Evolutionary conservation across 2,797 vertebrate genomes (phyloP).

Genomic region (Paguma larvata): DNA sequence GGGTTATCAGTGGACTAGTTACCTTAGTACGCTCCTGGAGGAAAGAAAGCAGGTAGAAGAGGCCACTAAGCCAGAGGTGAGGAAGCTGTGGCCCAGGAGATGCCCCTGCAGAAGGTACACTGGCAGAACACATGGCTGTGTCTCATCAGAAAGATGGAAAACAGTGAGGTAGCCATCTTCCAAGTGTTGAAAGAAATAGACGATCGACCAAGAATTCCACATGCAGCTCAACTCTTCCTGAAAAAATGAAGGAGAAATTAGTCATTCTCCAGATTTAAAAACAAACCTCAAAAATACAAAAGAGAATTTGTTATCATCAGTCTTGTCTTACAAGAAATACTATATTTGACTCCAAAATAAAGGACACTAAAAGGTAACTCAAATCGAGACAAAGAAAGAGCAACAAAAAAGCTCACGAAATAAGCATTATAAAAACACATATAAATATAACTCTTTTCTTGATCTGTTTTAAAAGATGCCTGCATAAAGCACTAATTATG

Average conservation of each 20-base stretch:
- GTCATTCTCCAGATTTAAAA: background rate
- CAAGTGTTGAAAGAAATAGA: background rate
- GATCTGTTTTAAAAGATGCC: too few relatives aligned
- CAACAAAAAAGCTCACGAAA: slow-evolving; percentile 1
- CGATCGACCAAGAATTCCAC: background rate
- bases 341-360: background rate
- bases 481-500: too few relatives aligned
- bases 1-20: background rate
- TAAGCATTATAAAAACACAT: background rate
- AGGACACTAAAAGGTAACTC: background rate
- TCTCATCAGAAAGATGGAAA: background rate
- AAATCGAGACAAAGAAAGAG: background rate
- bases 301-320: background rate
- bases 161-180: background rate
- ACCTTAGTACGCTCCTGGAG: background rate
- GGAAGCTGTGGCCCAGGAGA: background rate
- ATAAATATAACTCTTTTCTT: background rate
- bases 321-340: background rate
- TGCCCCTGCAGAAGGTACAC: background rate
- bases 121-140: background rate
- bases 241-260: slow-evolving; percentile 24
- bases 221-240: background rate
- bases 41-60: background rate
- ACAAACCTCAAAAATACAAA: background rate
- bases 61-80: background rate